Conservation (phyloP, 1,140 invertebrate genomes). For the Psix sp. region DNA sequence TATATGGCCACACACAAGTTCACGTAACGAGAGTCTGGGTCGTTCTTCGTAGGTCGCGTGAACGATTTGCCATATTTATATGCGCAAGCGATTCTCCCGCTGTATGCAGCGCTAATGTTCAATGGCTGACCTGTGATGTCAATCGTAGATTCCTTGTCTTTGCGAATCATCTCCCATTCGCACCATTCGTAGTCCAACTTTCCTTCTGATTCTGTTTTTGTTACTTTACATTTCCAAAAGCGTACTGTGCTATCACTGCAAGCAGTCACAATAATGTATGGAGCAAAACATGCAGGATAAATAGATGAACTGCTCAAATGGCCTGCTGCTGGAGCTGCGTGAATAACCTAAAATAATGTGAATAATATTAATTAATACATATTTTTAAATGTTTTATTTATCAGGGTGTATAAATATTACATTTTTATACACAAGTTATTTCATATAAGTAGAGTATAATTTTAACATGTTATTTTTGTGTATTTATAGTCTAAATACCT, state of each 20-base stretch:
- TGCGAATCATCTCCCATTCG: slow-evolving; percentile 93
- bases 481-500: slow-evolving; percentile 76
- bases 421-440: no score
- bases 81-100: slow-evolving; percentile 96
- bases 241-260: slow-evolving; percentile 90
- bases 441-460: no score
- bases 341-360: slow-evolving; percentile 86
- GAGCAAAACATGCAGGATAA: slow-evolving; percentile 97
- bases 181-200: slow-evolving; percentile 86
- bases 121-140: slow-evolving; percentile 91
- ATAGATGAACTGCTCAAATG: slow-evolving; percentile 95
- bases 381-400: no score
- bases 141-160: slow-evolving; percentile 89
- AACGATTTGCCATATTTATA: slow-evolving; percentile 94
- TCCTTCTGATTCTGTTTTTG: slow-evolving; percentile 77
- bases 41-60: slow-evolving; percentile 85
- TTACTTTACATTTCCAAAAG: slow-evolving; percentile 85
- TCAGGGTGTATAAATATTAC: no score
- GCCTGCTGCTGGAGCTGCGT: slow-evolving; percentile 84
- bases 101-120: slow-evolving; percentile 97
- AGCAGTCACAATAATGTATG: slow-evolving; percentile 95
- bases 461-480: no score
- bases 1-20: slow-evolving; percentile 98
- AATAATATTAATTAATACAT: no score
- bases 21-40: slow-evolving; percentile 90